Base-by-base conservation (phyloP, 2,113 vertebrate species). In the Ictalurus furcatus region DNA sequence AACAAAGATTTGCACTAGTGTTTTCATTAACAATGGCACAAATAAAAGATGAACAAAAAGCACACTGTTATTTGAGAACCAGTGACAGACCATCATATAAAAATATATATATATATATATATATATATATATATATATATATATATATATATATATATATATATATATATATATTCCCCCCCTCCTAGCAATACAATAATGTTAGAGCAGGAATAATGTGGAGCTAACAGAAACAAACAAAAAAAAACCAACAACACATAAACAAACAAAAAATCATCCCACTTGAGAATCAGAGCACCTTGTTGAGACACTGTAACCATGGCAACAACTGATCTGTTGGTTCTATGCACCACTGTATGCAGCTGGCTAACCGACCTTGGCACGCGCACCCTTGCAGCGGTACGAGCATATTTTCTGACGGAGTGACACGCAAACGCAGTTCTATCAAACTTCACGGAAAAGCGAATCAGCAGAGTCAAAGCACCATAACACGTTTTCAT, bases 401-500 rank as follows among this genome's bases (percentile, higher is more conserved):
- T n/a, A 28, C 69, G 56, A 11, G 30, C 34, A 74, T 85, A 56
- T 52, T 44, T 30, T 73, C 90, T 89, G 85, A 52, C 6, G 6
- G 37, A 73, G 4, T 44, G 65, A 61, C 82, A 54, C 37, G 63
- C 52, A 34, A 80, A 14, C 12, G 82, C 56, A 44, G 8, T 2
- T 89, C 48, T 85, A 30, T 48, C 79, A 52, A 67, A 67, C 14
- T 76, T 79, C 48, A 71, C 59, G 11, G 89, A 90, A 61, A 73
- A 17, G 34, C 17, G 84, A 56, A 89, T 28, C 17, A 90, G 3
- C n/a, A 79, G 82, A 4, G 30, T 40, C 84, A 89, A 78, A 21
- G 74, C 63, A 78, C 19, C 21, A 30, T 21, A 78, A 91, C 82
- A 91, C 76, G 1, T 89, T 52, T 59, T 92, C 90, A 93, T 93